A percentile compares a stretch with the other conserved stretches of the same genome.
phyloP scores from a whole-genome alignment of 2,888 invertebrate genomes.

The Onthophagus sagittarius region DNA sequence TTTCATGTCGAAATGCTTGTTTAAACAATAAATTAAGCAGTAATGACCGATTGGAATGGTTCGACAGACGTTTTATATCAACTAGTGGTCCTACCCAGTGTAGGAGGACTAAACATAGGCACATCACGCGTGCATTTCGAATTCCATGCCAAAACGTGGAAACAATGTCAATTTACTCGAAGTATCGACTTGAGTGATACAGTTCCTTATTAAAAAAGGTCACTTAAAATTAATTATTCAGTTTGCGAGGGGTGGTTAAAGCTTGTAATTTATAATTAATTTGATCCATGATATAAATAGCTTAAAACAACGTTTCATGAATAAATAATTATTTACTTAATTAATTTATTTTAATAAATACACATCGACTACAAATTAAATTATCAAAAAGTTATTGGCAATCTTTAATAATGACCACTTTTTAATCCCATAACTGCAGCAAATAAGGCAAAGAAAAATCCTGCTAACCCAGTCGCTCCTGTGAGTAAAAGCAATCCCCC shows the following conservation, averaged over 20 bases:
- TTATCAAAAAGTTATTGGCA: background rate
- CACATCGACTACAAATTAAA: background rate
- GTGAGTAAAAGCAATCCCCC: constrained; percentile 68
- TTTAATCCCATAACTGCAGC: constrained; percentile 77
- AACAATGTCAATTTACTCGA: constrained; percentile 39
- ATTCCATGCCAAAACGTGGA: constrained; percentile 42
- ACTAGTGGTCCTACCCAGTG: constrained; percentile 1
- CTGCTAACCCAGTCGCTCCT: constrained; percentile 76
- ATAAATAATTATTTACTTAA: constrained; percentile 10
- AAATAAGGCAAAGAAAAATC: constrained; percentile 84
- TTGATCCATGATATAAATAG: background rate
- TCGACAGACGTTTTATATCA: constrained; percentile 30
- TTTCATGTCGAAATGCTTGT: background rate
- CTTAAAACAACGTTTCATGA: background rate
- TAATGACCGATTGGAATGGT: constrained; percentile 19
- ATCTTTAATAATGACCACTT: constrained; percentile 38
- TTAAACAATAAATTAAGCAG: background rate
- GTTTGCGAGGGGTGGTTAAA: background rate
- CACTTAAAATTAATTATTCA: constrained; percentile 3
- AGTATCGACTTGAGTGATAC: background rate
- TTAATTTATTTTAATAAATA: background rate
- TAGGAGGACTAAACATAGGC: constrained; percentile 4
- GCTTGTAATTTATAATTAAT: background rate
- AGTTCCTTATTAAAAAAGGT: constrained; percentile 11
- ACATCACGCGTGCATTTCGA: constrained; percentile 39